Base-by-base conservation (phyloP, 2,797 vertebrate genomes). In the Melanotaenia pygmaea region DNA sequence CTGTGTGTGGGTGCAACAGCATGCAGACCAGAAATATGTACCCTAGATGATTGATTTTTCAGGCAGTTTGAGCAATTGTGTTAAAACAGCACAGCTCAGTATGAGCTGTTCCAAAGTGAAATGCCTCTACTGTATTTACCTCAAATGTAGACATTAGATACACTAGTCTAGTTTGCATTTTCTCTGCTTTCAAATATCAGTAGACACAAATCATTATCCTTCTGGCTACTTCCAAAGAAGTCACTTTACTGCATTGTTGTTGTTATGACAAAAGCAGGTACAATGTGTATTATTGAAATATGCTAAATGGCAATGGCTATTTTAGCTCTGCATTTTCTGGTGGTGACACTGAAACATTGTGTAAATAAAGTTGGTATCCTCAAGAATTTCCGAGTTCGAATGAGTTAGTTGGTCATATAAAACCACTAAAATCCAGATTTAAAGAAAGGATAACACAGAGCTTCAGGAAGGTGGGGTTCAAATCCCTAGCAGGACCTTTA, bases 31-130 rank as follows among this genome's bases (percentile, higher is more conserved):
- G 56, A 82, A 74, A 72, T 12, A 64, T 64, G 64, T 37, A 50
- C 63, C 70, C 30, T 65, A 73, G 67, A 79, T 83, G 72, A 84
- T 51, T 70, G 75, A 69, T 81, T 67, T 84, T 82, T 88, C 77
- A 72, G 72, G 32, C 43, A 37, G 28, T 66, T 77, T 80, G 81
- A 85, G 77, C 64, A 73, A 53, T 84, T 83, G 76, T 32, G 45
- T 9, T 68, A 77, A 74, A 13, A 12, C 50, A 73, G 50, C 67
- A 71, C 7, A 0, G 45, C 72, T 67, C 45, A 56, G 61, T 54
- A 2, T 68, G 72, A 76, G 67, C 28, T 53, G 38, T 24, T 62
- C 50, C 11, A 5, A 67, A 68, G 70, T 5, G 12, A 80, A 61
- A 56, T 65, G 43, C 9, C 62, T 28, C 38, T 32, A 38, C 68